Percentiles rank a stretch among this genome's conserved stretches.
Evolutionary conservation across 1,140 invertebrate species (phyloP).

Genomic region (Drosophila tani): DNA sequence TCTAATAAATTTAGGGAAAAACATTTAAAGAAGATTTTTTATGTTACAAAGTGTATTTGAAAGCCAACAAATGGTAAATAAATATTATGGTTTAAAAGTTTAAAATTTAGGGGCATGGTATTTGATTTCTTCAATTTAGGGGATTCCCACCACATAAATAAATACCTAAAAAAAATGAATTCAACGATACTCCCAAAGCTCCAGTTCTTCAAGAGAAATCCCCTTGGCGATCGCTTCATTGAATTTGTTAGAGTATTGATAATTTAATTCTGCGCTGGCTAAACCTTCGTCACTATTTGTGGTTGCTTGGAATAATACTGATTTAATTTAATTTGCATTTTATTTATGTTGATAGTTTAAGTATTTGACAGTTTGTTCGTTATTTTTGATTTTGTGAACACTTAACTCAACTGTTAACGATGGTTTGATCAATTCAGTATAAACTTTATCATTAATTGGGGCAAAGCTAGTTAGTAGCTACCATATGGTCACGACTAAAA

Average conservation of each 20-base stretch:
- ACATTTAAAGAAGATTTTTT: too few relatives aligned
- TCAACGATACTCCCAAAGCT: not conserved
- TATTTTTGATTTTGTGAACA: slow-evolving; percentile 15
- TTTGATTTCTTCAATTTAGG: not conserved
- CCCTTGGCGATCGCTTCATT: not conserved
- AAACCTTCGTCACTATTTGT: slow-evolving; percentile 5
- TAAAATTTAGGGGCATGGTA: not conserved
- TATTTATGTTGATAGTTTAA: slow-evolving; percentile 60
- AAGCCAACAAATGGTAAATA: not conserved
- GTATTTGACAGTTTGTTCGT: slow-evolving; percentile 46
- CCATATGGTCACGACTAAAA: slow-evolving; percentile 45
- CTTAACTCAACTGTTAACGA: slow-evolving; percentile 32
- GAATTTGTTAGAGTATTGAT: slow-evolving; percentile 23
- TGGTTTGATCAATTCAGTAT: slow-evolving; percentile 17
- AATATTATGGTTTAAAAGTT: not conserved
- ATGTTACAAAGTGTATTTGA: not conserved
- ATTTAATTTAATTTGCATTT: slow-evolving; percentile 60
- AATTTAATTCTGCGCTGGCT: slow-evolving; percentile 10
- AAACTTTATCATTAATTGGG: slow-evolving; percentile 41
- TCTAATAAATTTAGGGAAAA: not conserved
- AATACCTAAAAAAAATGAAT: not conserved
- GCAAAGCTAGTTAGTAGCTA: slow-evolving; percentile 8
- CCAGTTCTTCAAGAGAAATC: not conserved
- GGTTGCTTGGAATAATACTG: slow-evolving; percentile 7
- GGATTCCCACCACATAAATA: not conserved